Evolutionary conservation across 2,888 invertebrate genomes (phyloP), one percentile per base, ranked within the genome.

Genomic region (Fissipunctia ypsillon): DNA sequence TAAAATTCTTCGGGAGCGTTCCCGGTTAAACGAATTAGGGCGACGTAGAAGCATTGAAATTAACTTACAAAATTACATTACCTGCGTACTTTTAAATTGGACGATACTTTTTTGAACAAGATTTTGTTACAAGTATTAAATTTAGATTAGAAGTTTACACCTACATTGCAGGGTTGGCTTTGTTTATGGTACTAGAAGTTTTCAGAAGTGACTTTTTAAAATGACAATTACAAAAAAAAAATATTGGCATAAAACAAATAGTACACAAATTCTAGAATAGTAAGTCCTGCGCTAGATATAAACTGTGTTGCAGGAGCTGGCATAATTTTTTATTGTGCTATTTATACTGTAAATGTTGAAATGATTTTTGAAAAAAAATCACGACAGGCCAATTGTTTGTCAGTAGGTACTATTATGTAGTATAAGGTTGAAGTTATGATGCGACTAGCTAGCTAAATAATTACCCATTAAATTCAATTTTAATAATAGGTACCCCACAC

Each of bases 1-100:
- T 91, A 91, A 88, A 84, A 89, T 90, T 91, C 91, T 90, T 89
- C 85, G 86, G 84, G 79, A 85, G 84, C 84, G 84, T 84, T 85
- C 84, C 85, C 87, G 84, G 85, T 87, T 88, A 88, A 90, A 84
- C 83, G 87, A 90, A 90, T 90, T 90, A 89, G 82, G 76, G 56
- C 66, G 67, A 73, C 69, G 78, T 79, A 77, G 80, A 72, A 77
- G 81, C 73, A 80, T 74, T 41, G 74, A 67, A 78, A 76, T 84
- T 69, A 84, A 83, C 69, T 85, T 85, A 83, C 59, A 59, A 60
- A 80, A 86, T 80, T 73, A 72, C 50, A 61, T 84, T 81, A 67
- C 63, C 75, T 76, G 61, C 59, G 57, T 77, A 69, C 68, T 80
- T 77, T 75, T 59, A 75, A 72, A 77, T 69, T 76, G 64, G 43